Evolutionary conservation across 2,113 vertebrate genomes (phyloP), one percentile per base, ranked within the genome.

Genomic region (Kryptolebias marmoratus): DNA sequence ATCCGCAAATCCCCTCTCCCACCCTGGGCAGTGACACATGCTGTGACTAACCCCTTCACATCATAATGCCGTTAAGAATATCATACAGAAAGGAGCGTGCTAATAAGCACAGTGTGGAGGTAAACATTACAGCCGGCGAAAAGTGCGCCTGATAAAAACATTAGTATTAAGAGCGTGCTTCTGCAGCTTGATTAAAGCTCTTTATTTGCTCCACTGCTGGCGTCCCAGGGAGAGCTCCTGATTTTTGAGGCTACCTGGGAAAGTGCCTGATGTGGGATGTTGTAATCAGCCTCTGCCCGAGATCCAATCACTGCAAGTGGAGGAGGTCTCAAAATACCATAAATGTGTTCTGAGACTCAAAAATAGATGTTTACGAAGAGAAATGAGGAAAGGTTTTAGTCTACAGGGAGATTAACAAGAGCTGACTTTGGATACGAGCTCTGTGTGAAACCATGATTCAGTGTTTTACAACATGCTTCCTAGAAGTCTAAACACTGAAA

Each of bases 41-140:
- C 84, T 87, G 84, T 89, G 88, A 89, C 88, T 81, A 89, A 90
- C 78, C 67, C 81, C 80, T 77, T 83, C 82, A 45, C 22, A 8
- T 71, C 59, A 79, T 82, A 85, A 89, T 77, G 82, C 67, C 39
- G 11, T 75, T 77, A 73, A 77, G 55, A 85, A 69, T 75, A 75
- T 67, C 81, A 78, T 70, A 78, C 66, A 72, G 55, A 80, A 70
- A 77, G 77, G 65, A 72, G 72, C 50, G 11, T 81, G 73, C 76
- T 87, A 81, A 84, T 87, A 80, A 83, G 82, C 71, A 64, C 61
- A 68, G 12, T 69, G 66, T 53, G 71, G 44, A 16, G 12, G 70
- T 66, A 74, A 82, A 79, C 50, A 70, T 68, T 61, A 64, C 81
- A 64, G 12, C 11, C 48, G 55, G 32, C 9, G 7, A 47, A 78